Evolutionary conservation across 2,113 vertebrate genomes (phyloP), one percentile per base, ranked within the genome.

Genomic region (Sebastes fasciatus): DNA sequence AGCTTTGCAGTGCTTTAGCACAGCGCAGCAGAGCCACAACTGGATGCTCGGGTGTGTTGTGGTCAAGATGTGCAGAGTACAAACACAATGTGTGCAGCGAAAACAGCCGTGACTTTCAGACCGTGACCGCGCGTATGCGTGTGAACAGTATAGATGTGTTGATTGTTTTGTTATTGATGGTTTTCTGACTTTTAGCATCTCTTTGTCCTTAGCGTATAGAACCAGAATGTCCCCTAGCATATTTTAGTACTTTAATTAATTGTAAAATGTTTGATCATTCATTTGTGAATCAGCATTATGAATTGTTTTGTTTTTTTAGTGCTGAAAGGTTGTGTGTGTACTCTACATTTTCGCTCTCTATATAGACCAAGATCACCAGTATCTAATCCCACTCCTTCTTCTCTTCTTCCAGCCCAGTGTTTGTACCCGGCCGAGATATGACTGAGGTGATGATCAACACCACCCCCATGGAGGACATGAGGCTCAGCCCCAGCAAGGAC

Each of bases 381-480:
- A 52, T 82, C 57, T 58, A 57, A 86, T 68, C 21, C 6, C 45
- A n/a, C 23, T 2, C 4, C 2, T 45, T 40, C 5, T 49, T 52
- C 17, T 66, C 19, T n/a, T 64, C 64, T 77, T 80, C 68, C 95
- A 99, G 97, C 95, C 88, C 97, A 89, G 97, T 96, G 95, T 97
- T 97, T 92, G 94, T 97, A 94, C 95, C 96, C 94, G 93, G 95
- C 66, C 94, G 94, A 95, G 95, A 97, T 78, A 99, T 99, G 98
- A 98, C 98, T 91, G 98, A 98, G 92, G 98, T 99, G 95, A 98
- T 98, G 96, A 97, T 99, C 96, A 99, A 70, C 92, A 92, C 95
- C 90, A 95, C 96, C 85, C 93, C 97, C 77, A 98, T 99, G 96
- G 98, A 99, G 54, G 97, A 99, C 87, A 98, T 98, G 13, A 97